Base-by-base conservation (phyloP, 2,797 vertebrate species). In the Pitangus sulphuratus region DNA sequence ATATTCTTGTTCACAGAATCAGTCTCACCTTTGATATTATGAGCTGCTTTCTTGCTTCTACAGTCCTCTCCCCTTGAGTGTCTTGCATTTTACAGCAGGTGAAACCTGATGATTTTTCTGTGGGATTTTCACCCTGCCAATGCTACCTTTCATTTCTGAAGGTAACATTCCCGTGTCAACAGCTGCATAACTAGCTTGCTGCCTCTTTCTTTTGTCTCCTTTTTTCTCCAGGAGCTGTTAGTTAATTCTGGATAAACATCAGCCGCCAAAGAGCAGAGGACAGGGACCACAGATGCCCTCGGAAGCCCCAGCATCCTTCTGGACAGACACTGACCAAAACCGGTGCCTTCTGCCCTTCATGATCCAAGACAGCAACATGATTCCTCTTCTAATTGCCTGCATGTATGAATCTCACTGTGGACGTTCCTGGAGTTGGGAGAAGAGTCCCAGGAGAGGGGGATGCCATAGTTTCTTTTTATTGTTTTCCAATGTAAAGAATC, bases 181-280 rank as follows among this genome's bases (percentile, higher is more conserved):
- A 84, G 28, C 70, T 88, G 51, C n/a, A 9, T 74, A 40, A 90
- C 25, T 72, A 87, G 68, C 69, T 62, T 78, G 8, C 40, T 89
- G 40, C 37, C 21, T 94, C 90, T 94, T 84, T 78, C 42, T 83
- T 95, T 89, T 95, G 66, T 94, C 57, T 93, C 44, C 26, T 81
- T 94, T 78, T 64, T 77, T 74, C 51, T 94, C 31, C 82, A 97
- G 97, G 97, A 95, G 86, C 92, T 97, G 74, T 92, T 97, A 61
- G 90, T 97, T 84, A 96, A 97, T 84, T 95, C 94, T 51, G 96
- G 93, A 94, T 97, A 96, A 95, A 69, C 37, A 15, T 83, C 84
- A 68, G 70, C 70, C 20, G 1, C 50, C 51, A 65, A 76, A 92
- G 71, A 94, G 76, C 93, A 91, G 89, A 96, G 53, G 50, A 88